Conservation (phyloP, 2,797 vertebrate species). For the Peromyscus melanophrys region DNA sequence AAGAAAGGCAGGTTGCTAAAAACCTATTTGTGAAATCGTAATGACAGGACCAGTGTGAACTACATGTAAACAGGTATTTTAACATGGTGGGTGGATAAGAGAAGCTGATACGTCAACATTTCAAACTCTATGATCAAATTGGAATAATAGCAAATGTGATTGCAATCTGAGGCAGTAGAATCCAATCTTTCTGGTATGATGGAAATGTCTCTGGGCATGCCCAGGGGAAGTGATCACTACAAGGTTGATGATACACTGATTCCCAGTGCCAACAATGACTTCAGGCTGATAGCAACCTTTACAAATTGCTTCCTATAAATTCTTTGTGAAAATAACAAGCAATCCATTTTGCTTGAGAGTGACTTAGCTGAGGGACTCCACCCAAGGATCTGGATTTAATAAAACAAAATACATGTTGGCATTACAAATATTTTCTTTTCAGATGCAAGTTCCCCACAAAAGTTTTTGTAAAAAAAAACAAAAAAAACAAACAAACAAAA, state of each 20-base stretch:
- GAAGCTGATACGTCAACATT: conserved; percentile 66
- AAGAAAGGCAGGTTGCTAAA: conserved; percentile 36
- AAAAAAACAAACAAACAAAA: conserved; percentile 34
- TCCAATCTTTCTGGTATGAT: conserved; percentile 76
- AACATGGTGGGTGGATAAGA: conserved; percentile 2
- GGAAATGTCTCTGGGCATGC: conserved; percentile 70
- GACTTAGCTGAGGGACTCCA: conserved; percentile 77
- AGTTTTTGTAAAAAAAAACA: conserved; percentile 35
- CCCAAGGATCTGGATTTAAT: conserved; percentile 87
- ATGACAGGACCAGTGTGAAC: conserved; percentile 31
- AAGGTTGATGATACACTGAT: conserved; percentile 80
- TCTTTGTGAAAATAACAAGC: conserved; percentile 82
- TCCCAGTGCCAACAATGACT: conserved; percentile 81
- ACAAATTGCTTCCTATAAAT: conserved; percentile 86
- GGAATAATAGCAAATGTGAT: conserved; percentile 73
- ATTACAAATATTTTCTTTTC: conserved; percentile 75
- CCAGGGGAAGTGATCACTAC: conserved; percentile 56
- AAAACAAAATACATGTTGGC: conserved; percentile 81
- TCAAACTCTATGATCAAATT: conserved; percentile 66
- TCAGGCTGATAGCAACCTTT: conserved; percentile 83
- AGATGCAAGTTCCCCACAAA: conserved; percentile 49
- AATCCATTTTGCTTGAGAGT: conserved; percentile 73
- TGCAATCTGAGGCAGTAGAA: conserved; percentile 67
- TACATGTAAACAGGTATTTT: conserved; percentile 60
- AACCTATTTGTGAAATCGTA: conserved; percentile 42